Conservation (phyloP, 2,797 vertebrate species). For the Anas bahamensis region DNA sequence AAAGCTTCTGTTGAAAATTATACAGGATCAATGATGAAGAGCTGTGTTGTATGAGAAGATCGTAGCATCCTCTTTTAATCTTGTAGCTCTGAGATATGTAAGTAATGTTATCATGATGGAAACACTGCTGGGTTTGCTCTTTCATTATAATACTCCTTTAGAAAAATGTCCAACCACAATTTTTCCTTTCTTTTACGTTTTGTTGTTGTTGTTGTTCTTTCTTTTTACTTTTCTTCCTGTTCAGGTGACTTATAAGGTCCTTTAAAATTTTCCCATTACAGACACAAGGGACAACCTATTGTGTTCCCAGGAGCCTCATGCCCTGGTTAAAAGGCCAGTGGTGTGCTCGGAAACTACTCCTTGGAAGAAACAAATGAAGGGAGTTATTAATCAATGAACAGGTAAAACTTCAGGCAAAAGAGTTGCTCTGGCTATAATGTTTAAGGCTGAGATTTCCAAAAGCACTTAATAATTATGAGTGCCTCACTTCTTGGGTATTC, state of each 20-base stretch:
- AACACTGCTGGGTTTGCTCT: not conserved
- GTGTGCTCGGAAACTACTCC: not conserved
- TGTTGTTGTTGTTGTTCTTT: not conserved
- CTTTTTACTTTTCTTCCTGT: not conserved
- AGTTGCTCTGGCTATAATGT: not conserved
- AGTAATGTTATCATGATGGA: not conserved
- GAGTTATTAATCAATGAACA: not conserved
- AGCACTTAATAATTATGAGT: not conserved
- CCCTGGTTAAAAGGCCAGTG: not conserved
- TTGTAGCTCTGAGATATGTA: not conserved
- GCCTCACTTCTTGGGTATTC: not conserved
- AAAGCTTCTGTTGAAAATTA: not conserved
- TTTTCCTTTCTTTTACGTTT: not conserved
- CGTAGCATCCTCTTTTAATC: not conserved
- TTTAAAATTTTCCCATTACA: not conserved
- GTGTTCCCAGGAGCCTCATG: not conserved
- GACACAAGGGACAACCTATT: not conserved
- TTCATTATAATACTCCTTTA: not conserved
- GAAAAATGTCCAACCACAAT: not conserved
- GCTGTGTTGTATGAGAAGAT: not conserved
- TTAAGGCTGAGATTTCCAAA: constrained; percentile 8
- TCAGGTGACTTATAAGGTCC: not conserved
- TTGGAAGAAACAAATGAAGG: not conserved
- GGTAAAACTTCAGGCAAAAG: not conserved
- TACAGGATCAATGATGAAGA: not conserved